These are phyloP conservation scores for Stratiolaelaps scimitus DNA, from an alignment of 1,140 invertebrate genomes.

Conservation along the genomic window DNA sequence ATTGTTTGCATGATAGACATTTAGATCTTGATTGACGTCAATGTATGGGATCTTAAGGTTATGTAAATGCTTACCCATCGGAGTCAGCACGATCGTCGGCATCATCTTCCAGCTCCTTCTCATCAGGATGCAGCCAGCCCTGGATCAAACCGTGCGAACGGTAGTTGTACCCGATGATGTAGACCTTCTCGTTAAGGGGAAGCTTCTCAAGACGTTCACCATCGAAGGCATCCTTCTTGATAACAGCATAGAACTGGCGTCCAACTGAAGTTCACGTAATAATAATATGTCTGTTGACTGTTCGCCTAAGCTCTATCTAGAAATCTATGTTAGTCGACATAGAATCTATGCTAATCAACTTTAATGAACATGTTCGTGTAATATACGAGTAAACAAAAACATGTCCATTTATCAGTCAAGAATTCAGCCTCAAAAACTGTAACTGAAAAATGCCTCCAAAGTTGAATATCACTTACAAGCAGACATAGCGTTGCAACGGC, in stretches of 20 bases:
- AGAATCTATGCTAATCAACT: too few species aligned
- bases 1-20: too few species aligned
- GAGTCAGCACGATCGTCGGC: background rate
- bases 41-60: too few species aligned
- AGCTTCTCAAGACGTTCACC: constrained; percentile 27
- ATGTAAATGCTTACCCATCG: background rate
- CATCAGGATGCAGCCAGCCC: background rate
- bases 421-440: too few species aligned
- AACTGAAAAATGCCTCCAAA: too few species aligned
- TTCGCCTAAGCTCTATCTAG: too few species aligned
- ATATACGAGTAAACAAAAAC: too few species aligned
- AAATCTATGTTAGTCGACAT: too few species aligned
- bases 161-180: constrained; percentile 8
- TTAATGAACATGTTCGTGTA: too few species aligned
- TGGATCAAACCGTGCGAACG: background rate
- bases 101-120: background rate
- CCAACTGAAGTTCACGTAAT: background rate
- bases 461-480: background rate
- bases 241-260: constrained; percentile 17
- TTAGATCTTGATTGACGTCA: too few species aligned
- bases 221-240: constrained; percentile 19
- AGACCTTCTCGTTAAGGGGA: constrained; percentile 25
- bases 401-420: too few species aligned
- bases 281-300: too few species aligned
- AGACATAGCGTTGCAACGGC: constrained; percentile 16